A percentile compares a stretch with the other conserved stretches of the same genome.
phyloP scores from a whole-genome alignment of 2,888 invertebrate species.

The Hypomecis punctinalis region DNA sequence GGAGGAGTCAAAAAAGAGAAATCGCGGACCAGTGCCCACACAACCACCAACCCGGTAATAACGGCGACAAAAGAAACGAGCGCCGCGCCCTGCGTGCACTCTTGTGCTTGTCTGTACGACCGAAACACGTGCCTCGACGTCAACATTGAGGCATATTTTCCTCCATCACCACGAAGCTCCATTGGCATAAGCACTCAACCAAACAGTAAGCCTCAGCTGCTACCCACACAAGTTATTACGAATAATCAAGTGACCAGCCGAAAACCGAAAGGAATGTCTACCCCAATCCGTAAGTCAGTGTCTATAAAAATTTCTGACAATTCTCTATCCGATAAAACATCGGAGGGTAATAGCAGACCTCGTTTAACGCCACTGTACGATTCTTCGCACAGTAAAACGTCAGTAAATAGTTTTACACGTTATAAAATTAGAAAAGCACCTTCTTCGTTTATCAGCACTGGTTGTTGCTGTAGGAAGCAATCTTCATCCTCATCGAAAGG shows the following conservation, averaged over 20 bases:
- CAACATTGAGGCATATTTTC: conserved; percentile 6
- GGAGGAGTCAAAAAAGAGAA: background rate
- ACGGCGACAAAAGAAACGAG: conserved; percentile 6
- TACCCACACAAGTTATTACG: background rate
- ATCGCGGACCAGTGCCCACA: background rate
- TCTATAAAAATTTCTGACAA: conserved; percentile 3
- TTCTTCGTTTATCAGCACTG: background rate
- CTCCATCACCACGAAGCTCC: conserved; percentile 5
- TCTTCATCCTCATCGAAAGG: background rate
- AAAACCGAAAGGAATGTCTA: background rate
- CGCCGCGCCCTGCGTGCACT: background rate
- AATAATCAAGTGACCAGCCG: conserved; percentile 3
- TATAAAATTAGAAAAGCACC: conserved; percentile 8
- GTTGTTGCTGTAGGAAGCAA: conserved; percentile 1
- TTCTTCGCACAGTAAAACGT: conserved; percentile 2
- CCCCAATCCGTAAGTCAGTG: conserved; percentile 1
- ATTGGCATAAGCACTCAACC: conserved; percentile 8
- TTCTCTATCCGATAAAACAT: conserved; percentile 1
- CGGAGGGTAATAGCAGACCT: background rate
- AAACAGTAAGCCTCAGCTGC: conserved; percentile 6
- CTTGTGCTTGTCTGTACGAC: conserved; percentile 1
- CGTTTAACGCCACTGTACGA: conserved; percentile 3
- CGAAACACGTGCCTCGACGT: background rate
- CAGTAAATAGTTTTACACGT: conserved; percentile 3
- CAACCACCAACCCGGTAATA: background rate